phyloP scores from a whole-genome alignment of 2,113 vertebrate genomes.

The Nibea albiflora region DNA sequence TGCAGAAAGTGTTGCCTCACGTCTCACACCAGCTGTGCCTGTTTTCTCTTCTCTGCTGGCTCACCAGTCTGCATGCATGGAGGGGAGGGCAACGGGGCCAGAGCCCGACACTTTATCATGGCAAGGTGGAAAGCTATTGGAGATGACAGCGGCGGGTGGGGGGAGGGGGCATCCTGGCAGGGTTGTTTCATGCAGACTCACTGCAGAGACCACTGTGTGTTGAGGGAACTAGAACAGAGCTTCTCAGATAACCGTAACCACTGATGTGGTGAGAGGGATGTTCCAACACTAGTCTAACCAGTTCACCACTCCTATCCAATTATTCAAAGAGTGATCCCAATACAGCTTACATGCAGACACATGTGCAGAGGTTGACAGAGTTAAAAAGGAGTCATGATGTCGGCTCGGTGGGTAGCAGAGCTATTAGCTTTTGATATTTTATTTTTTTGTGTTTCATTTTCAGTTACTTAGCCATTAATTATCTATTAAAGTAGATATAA shows the following conservation, averaged over 20 bases:
- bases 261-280: conserved; percentile 7
- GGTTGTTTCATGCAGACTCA: conserved; percentile 39
- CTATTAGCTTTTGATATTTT: neutral
- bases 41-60: conserved; percentile 62
- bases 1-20: conserved; percentile 55
- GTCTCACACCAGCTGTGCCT: conserved; percentile 69
- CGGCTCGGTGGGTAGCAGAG: neutral
- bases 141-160: conserved; percentile 35
- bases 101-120: conserved; percentile 57
- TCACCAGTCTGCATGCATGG: conserved; percentile 53
- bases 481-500: neutral
- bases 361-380: conserved; percentile 3
- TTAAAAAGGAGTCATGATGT: neutral
- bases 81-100: conserved; percentile 51
- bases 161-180: conserved; percentile 8
- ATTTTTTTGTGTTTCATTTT: neutral
- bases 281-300: conserved; percentile 19
- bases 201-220: conserved; percentile 39
- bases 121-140: conserved; percentile 51
- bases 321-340: conserved; percentile 28
- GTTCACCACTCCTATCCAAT: conserved; percentile 16
- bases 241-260: conserved; percentile 34
- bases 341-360: neutral
- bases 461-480: neutral
- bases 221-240: conserved; percentile 20